These are phyloP conservation scores for Chelon labrosus DNA, from an alignment of 2,797 vertebrate genomes.

Conservation along the genomic window DNA sequence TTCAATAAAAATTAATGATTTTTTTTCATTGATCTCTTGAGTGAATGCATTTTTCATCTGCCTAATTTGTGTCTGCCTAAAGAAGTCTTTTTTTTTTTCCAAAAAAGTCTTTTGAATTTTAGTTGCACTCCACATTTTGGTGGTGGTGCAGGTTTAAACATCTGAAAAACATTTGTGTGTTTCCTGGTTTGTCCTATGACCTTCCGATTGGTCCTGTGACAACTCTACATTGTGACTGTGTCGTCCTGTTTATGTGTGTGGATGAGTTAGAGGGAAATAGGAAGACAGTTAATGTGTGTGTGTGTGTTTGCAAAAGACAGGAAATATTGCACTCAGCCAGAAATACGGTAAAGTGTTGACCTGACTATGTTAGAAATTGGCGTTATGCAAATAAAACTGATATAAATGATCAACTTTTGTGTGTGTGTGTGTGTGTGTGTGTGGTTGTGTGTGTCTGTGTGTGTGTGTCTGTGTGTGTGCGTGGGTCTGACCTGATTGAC, in stretches of 20 bases:
- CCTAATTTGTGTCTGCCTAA: too few relatives aligned
- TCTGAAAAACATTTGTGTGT: not conserved
- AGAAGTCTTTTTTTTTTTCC: too few relatives aligned
- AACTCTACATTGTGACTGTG: conserved; percentile 27
- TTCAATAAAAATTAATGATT: conserved; percentile 67
- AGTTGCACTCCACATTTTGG: not conserved
- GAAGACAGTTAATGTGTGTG: not conserved
- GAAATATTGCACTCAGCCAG: too few relatives aligned
- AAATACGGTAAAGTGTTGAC: too few relatives aligned
- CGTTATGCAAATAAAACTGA: too few relatives aligned
- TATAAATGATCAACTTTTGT: too few relatives aligned
- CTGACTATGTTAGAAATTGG: too few relatives aligned
- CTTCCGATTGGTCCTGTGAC: conserved; percentile 25
- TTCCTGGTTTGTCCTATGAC: conserved; percentile 17
- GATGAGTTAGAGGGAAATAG: too few relatives aligned
- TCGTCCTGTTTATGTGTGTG: not conserved
- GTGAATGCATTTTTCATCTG: not conserved
- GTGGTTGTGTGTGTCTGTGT: not conserved
- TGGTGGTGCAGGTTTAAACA: not conserved
- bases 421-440: too few relatives aligned
- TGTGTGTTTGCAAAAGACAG: not conserved
- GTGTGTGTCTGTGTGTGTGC: not conserved
- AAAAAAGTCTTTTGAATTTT: too few relatives aligned
- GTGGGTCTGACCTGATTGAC: conserved; percentile 23
- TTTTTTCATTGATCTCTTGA: conserved; percentile 28